Evolutionary conservation across 2,888 invertebrate species (phyloP).

Genomic region (Chrysina gloriosa): DNA sequence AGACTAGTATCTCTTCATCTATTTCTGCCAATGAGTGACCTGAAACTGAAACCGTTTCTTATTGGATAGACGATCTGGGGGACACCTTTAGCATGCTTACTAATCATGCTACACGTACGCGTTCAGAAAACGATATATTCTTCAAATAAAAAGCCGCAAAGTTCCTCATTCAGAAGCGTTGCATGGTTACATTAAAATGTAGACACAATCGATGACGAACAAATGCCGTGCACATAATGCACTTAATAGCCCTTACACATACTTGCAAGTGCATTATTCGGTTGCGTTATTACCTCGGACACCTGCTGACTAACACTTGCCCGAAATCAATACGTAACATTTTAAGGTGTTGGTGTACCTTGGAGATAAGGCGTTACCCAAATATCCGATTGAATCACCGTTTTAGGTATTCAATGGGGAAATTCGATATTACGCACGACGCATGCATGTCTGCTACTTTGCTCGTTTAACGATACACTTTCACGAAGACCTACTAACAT

Average conservation of each 20-base stretch:
- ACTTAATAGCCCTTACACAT: background rate
- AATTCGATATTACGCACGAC: background rate
- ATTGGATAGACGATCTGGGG: too few species aligned
- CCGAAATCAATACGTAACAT: background rate
- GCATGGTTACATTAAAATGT: too few species aligned
- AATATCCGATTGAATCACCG: conserved; percentile 11
- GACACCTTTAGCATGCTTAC: too few species aligned
- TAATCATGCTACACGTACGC: too few species aligned
- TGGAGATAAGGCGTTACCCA: conserved; percentile 1
- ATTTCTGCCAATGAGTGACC: too few species aligned
- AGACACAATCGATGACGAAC: too few species aligned
- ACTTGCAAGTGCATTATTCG: background rate
- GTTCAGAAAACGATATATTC: too few species aligned
- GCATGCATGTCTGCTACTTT: background rate
- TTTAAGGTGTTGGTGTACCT: background rate
- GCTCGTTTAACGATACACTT: background rate
- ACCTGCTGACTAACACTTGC: conserved; percentile 21
- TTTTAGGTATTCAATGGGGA: conserved; percentile 1
- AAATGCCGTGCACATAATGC: too few species aligned
- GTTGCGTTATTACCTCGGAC: background rate
- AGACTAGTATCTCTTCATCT: too few species aligned
- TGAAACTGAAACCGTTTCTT: too few species aligned
- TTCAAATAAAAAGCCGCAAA: too few species aligned
- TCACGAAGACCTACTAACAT: background rate
- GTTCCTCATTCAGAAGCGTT: too few species aligned